Conservation (phyloP, 2,797 vertebrate species). For the Simalia tracyae region DNA sequence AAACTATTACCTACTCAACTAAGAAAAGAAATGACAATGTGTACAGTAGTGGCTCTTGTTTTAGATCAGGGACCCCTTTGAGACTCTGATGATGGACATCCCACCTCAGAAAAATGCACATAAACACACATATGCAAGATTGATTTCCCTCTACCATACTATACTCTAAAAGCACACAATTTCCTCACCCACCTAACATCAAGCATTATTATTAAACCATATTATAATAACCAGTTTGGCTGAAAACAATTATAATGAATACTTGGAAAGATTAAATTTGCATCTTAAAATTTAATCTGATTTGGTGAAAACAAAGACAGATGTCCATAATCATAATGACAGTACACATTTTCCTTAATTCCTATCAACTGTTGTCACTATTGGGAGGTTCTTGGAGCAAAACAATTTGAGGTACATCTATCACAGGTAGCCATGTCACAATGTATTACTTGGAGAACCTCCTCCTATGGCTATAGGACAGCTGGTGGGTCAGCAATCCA, state of each 20-base stretch:
- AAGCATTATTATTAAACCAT: neutral
- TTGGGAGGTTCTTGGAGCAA: too few species aligned
- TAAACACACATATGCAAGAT: neutral
- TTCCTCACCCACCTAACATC: neutral
- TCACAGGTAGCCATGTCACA: too few species aligned
- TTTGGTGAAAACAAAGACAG: neutral
- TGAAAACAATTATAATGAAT: neutral
- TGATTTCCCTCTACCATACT: neutral
- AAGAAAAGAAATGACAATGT: neutral
- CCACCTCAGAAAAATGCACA: neutral
- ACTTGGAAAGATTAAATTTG: neutral
- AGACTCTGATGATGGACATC: neutral
- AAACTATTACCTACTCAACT: neutral
- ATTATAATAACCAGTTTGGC: neutral
- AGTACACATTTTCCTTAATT: neutral
- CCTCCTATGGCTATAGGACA: too few species aligned
- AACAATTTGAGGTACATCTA: too few species aligned
- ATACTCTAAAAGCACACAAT: neutral
- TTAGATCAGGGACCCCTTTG: neutral
- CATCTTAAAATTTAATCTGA: neutral
- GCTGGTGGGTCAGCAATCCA: too few species aligned
- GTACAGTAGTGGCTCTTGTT: neutral
- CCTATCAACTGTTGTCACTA: neutral
- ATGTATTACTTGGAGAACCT: too few species aligned
- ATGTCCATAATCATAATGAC: neutral